These are phyloP conservation scores for Drosophila nigritarsus DNA, from an alignment of 2,888 invertebrate genomes.

Conservation along the genomic window DNA sequence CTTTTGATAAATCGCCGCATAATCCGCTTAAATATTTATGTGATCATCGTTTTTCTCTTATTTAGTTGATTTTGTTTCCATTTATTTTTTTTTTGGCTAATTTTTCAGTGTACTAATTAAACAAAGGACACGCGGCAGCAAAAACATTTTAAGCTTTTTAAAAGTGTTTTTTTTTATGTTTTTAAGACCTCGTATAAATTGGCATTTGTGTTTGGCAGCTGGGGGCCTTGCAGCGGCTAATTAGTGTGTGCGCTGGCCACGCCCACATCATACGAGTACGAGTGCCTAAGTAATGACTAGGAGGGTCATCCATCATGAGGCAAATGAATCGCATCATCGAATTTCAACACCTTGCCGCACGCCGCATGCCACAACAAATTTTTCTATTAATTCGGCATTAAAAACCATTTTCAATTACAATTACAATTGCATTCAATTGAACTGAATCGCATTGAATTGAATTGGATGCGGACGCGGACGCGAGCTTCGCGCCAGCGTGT, in stretches of 20 bases:
- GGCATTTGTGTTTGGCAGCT: slow-evolving; percentile 56
- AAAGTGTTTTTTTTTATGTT: slow-evolving; percentile 13
- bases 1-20: slow-evolving; percentile 79
- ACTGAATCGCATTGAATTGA: slow-evolving; percentile 62
- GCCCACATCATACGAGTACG: slow-evolving; percentile 23
- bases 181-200: slow-evolving; percentile 66
- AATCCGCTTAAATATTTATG: slow-evolving; percentile 76
- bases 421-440: slow-evolving; percentile 64
- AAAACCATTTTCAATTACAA: slow-evolving; percentile 71
- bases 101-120: slow-evolving; percentile 76
- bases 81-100: slow-evolving; percentile 47
- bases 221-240: slow-evolving; percentile 44
- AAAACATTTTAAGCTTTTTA: slow-evolving; percentile 54
- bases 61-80: slow-evolving; percentile 8
- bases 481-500: slow-evolving; percentile 36
- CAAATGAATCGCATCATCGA: slow-evolving; percentile 33
- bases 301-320: slow-evolving; percentile 38
- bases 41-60: slow-evolving; percentile 42
- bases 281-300: slow-evolving; percentile 21
- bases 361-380: slow-evolving; percentile 66
- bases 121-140: slow-evolving; percentile 63
- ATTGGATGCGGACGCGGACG: slow-evolving; percentile 46
- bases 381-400: slow-evolving; percentile 72
- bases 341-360: slow-evolving; percentile 43
- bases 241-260: slow-evolving; percentile 58